Evolutionary conservation across 2,888 invertebrate genomes (phyloP), one percentile per base, ranked within the genome.

Genomic region (Andrena trimmerana): DNA sequence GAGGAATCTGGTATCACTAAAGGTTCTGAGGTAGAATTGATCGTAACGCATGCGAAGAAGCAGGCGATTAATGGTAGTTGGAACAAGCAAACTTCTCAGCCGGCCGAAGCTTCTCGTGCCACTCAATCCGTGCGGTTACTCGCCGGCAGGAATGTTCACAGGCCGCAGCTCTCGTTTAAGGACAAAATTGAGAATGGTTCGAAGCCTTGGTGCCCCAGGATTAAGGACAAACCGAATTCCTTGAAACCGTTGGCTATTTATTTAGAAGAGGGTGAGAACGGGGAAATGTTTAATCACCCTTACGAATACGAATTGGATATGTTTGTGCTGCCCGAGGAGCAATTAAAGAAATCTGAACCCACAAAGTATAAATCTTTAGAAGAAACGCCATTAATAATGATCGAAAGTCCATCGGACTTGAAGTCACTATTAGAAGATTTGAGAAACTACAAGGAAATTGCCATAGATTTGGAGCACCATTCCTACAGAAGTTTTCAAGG

Each of bases 381-480:
- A 0, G 95, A 96, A 0, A 97, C 97, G 0, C 96, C 96, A 0
- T 94, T 97, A 4, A 95, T 96, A 2, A 95, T 96, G 84, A 95
- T 99, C 0, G 96, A 96, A 62, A 97, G 95, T 0, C 94, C 95
- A 27, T 95, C 95, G 0, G 95, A 96, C 73, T 92, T 99, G 2
- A 94, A 96, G 63, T 94, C 95, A 2, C 94, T 99, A 60, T 91
- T 97, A 2, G 93, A 95, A 0, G 96, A 97, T 83, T 94, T 99
- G 79, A 94, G 95, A 59, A 94, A 94, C 0, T 96, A 96, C n/a
- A 94, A 94, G 2, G 97, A 97, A 92, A 95, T 99, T 71, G 98
- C 98, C 0, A 96, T 99, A 0, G 99, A 99, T 95, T 95, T 99
- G 68, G 98, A 98, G 95, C 98, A 99, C 94, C 99, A 99, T 94